Percentiles rank a stretch among this genome's conserved stretches.
Evolutionary conservation across 1,140 invertebrate species (phyloP).

Genomic region (Drosophila micromelanica): DNA sequence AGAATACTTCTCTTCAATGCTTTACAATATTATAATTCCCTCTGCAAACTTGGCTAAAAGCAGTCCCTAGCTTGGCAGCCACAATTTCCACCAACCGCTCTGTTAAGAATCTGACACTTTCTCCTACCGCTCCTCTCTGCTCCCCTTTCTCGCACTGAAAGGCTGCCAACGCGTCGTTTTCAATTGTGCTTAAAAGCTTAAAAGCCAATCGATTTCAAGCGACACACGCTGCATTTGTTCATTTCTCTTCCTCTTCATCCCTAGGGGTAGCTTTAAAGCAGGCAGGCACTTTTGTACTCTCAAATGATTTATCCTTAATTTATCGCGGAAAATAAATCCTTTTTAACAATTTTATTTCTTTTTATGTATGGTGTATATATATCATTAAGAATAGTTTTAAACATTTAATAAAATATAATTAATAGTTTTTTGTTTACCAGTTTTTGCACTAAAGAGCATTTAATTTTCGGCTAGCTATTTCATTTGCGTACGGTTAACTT

Average conservation of each 20-base stretch:
- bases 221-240: slow-evolving; percentile 21
- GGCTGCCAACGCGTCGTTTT: slow-evolving; percentile 17
- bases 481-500: background rate
- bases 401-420: too few relatives aligned
- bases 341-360: too few relatives aligned
- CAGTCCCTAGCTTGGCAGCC: slow-evolving; percentile 8
- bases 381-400: too few relatives aligned
- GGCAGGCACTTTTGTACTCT: slow-evolving; percentile 14
- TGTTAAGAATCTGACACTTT: background rate
- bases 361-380: too few relatives aligned
- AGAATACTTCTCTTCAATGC: background rate
- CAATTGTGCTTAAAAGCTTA: slow-evolving; percentile 41
- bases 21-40: background rate
- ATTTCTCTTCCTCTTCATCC: background rate
- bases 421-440: too few relatives aligned
- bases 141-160: background rate
- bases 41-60: slow-evolving; percentile 34
- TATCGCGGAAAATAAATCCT: too few relatives aligned
- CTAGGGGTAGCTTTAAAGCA: slow-evolving; percentile 16
- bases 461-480: background rate
- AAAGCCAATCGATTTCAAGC: slow-evolving; percentile 32
- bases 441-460: background rate
- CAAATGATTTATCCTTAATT: background rate
- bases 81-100: background rate
- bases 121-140: background rate